A percentile compares a stretch with the other conserved stretches of the same genome.
phyloP scores from a whole-genome alignment of 2,113 vertebrate species.

The human region GRCh38 chr22:35468001-35468500 shows the following conservation, averaged over 20 bases:
- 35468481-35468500: background rate
- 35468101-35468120: background rate
- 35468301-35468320: fast-evolving
- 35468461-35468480: background rate
- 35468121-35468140: background rate
- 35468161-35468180: fast-evolving
- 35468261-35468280: fast-evolving
- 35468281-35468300: background rate
- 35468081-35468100: background rate
- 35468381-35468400: background rate
- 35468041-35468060: fast-evolving
- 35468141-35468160: background rate
- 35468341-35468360: background rate
- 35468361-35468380: background rate
- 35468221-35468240: background rate
- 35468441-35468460: background rate
- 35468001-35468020: background rate
- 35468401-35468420: background rate
- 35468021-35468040: background rate
- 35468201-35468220: background rate
- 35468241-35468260: background rate
- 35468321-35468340: background rate
- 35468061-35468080: background rate
- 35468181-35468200: background rate
- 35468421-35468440: background rate